Evolutionary conservation across 2,113 vertebrate genomes (phyloP), one percentile per base, ranked within the genome.

Genomic region (Cephalophus harveyi): DNA sequence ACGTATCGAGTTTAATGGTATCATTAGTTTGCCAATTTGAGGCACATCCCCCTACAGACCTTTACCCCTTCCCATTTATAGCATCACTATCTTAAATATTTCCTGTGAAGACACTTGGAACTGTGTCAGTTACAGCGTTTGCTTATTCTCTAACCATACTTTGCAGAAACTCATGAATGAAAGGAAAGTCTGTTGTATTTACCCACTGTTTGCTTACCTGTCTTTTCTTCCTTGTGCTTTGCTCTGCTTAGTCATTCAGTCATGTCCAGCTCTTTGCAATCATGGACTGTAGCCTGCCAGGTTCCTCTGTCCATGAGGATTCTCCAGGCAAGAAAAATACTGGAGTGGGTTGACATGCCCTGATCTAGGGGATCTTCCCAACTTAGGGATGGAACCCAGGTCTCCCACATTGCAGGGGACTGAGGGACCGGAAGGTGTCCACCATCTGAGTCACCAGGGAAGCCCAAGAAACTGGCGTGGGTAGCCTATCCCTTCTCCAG

Each of bases 191-290:
- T 81, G 28, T 21, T 50, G 10, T n/a, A 2, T 81, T n/a, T 4
- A 10, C 16, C 64, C 2, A 0, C 10, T 55, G n/a, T 62, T 14
- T 25, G 2, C 40, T 25, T 4, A 23, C 55, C 9, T 60, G 11
- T 81, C 30, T 10, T 81, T 17, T 30, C 50, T 71, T 21, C 33
- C 52, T 40, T 27, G 7, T 40, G 36, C 36, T 74, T 23, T 74
- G 36, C 67, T 74, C 11, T 40, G 36, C 67, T 23, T 40, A 13
- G 5, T 13, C 67, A 12, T 13, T 74, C 10, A 36, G 36, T 40
- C 67, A 3, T 3, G 11, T 23, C 67, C 36, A 40, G 0, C n/a
- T 23, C 19, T 71, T 36, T 13, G 67, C 36, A 6, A 2, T 11
- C 67, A 40, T 23, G 67, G n/a, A 23, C n/a, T 23, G 67, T 3